Evolutionary conservation across 2,888 invertebrate genomes (phyloP).

Genomic region (Diabrotica balteata): DNA sequence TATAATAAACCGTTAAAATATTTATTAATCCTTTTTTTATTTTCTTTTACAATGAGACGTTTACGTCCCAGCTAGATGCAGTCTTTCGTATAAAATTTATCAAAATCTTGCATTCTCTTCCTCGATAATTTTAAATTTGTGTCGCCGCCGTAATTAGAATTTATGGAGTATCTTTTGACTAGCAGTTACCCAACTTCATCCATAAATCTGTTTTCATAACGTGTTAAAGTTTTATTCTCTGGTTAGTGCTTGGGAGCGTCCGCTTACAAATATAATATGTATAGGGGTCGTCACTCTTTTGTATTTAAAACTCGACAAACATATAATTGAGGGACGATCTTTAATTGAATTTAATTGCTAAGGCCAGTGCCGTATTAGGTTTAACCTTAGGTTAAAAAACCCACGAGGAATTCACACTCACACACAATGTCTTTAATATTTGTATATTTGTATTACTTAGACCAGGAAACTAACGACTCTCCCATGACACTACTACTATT

Average conservation of each 20-base stretch:
- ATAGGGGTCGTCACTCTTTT: background rate
- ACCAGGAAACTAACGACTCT: too few relatives aligned
- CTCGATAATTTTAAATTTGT: background rate
- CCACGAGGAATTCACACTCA: too few relatives aligned
- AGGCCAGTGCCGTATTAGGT: too few relatives aligned
- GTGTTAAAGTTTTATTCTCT: background rate
- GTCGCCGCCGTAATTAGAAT: background rate
- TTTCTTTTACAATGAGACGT: too few relatives aligned
- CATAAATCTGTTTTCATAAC: background rate
- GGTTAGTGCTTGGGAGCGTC: background rate
- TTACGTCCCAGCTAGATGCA: background rate
- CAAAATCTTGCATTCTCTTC: background rate
- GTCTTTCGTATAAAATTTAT: background rate
- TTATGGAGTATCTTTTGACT: background rate
- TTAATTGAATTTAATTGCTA: conserved; percentile 10
- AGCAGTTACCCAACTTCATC: background rate
- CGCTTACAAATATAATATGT: background rate
- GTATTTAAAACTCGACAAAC: background rate
- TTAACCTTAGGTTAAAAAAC: too few relatives aligned
- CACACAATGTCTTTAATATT: too few relatives aligned
- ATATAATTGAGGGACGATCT: background rate
- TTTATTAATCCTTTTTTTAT: too few relatives aligned
- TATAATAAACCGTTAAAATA: too few relatives aligned
- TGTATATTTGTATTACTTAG: too few relatives aligned
- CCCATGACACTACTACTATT: too few relatives aligned